Evolutionary conservation across 2,797 vertebrate species (phyloP), one percentile per base, ranked within the genome.

Genomic region (Pogoniulus pusillus): DNA sequence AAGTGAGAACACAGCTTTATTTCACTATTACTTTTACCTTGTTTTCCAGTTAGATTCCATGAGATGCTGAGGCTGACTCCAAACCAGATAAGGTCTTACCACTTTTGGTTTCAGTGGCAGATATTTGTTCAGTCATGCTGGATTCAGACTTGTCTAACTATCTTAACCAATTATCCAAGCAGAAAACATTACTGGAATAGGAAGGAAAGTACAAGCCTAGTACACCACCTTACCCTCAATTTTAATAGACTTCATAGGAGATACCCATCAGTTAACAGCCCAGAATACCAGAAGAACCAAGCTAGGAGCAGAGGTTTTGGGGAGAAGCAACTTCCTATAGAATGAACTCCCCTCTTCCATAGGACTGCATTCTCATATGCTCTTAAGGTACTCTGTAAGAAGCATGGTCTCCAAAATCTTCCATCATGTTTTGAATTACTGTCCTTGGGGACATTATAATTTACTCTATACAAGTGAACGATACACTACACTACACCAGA

Each of bases 281-380:
- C 30, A 10, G 34, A 73, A 10, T 16, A 75, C 2, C 11, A 65
- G 7, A 2, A 75, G 4, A 89, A 63, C 11, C 8, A 12, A 78
- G 6, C 19, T 16, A 19, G 17, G 8, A 77, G 10, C 8, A 83
- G 20, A 71, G 11, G 1, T 9, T 71, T 77, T 19, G 0, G 0
- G 1, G 9, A n/a, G 6, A 19, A 81, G 59, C 7, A 37, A 11
- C 4, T 37, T 24, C 3, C 6, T 23, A 26, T 9, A 1, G 2
- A 17, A 29, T 18, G 7, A 76, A 7, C 6, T 53, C 12, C 7
- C 7, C 4, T 26, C 11, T 73, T 77, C 69, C 60, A 77, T 5
- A 20, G 8, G 23, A 30, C 13, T 54, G 22, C 22, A 64, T 4
- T 45, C 10, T 26, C 4, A 39, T 0, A 1, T 30, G 18, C 20